Evolutionary conservation across 2,113 vertebrate species (phyloP).

Genomic region (Bagarius yarrelli): DNA sequence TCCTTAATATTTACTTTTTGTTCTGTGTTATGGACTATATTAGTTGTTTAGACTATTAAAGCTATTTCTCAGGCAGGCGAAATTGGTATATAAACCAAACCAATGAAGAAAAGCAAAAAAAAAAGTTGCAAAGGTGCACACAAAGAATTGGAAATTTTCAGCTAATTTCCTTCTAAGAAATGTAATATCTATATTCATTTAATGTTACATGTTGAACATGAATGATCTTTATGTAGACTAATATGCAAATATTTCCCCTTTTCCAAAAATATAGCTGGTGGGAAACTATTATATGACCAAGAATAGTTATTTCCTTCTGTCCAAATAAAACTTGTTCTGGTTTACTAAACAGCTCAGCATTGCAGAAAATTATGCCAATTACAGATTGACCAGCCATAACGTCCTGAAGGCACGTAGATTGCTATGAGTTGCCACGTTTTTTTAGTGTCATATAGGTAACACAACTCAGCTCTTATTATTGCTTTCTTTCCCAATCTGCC

Average conservation of each 20-base stretch:
- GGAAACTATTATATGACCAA: constrained; percentile 63
- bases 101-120: neutral
- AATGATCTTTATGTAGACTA: neutral
- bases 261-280: constrained; percentile 69
- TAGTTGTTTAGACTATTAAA: neutral
- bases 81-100: neutral
- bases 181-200: neutral
- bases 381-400: constrained; percentile 51
- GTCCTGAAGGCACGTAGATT: constrained; percentile 43
- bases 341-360: constrained; percentile 66
- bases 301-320: constrained; percentile 43
- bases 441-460: neutral
- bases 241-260: neutral
- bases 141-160: neutral
- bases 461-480: neutral
- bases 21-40: neutral
- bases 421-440: constrained; percentile 43
- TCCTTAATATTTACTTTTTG: neutral
- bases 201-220: neutral
- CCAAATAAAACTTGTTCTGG: constrained; percentile 71
- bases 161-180: neutral
- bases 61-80: neutral
- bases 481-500: neutral
- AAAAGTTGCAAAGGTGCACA: neutral
- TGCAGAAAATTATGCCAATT: constrained; percentile 74